Percentiles rank a stretch among this genome's conserved stretches.
Evolutionary conservation across 2,888 invertebrate genomes (phyloP).

Genomic region (Plusia festucae): DNA sequence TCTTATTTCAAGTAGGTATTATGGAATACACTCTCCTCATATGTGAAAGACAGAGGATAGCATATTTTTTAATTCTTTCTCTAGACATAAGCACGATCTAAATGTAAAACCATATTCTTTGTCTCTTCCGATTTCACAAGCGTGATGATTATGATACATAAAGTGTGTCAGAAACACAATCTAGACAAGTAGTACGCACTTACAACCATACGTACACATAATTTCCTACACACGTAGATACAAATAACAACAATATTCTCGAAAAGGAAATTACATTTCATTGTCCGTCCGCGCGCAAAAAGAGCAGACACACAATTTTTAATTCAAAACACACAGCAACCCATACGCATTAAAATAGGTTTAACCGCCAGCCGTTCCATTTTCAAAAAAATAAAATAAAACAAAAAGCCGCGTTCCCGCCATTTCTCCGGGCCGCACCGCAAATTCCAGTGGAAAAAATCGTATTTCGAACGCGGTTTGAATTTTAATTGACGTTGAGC

Average conservation of each 20-base stretch:
- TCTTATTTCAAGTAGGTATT: not conserved
- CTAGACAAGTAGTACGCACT: constrained; percentile 10
- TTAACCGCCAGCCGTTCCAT: constrained; percentile 88
- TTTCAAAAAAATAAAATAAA: constrained; percentile 87
- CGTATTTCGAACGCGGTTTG: constrained; percentile 89
- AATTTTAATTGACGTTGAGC: constrained; percentile 89
- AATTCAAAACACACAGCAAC: constrained; percentile 87
- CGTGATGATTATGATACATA: not conserved
- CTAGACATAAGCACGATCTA: not conserved
- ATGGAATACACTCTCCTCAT: not conserved
- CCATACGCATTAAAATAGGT: constrained; percentile 89
- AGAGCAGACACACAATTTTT: constrained; percentile 79
- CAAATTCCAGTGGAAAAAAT: constrained; percentile 89
- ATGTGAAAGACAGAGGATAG: not conserved
- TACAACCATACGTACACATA: constrained; percentile 23
- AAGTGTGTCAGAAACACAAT: constrained; percentile 18
- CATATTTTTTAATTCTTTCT: not conserved
- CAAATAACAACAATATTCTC: constrained; percentile 57
- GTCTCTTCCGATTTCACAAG: not conserved
- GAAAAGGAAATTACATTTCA: constrained; percentile 86
- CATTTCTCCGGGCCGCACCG: constrained; percentile 86
- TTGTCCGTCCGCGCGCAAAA: constrained; percentile 74
- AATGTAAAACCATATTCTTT: not conserved
- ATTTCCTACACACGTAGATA: constrained; percentile 50
- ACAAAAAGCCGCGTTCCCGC: constrained; percentile 87